These are phyloP conservation scores for Steinernema carpocapsae DNA, from an alignment of 2,888 invertebrate genomes.

Conservation along the genomic window DNA sequence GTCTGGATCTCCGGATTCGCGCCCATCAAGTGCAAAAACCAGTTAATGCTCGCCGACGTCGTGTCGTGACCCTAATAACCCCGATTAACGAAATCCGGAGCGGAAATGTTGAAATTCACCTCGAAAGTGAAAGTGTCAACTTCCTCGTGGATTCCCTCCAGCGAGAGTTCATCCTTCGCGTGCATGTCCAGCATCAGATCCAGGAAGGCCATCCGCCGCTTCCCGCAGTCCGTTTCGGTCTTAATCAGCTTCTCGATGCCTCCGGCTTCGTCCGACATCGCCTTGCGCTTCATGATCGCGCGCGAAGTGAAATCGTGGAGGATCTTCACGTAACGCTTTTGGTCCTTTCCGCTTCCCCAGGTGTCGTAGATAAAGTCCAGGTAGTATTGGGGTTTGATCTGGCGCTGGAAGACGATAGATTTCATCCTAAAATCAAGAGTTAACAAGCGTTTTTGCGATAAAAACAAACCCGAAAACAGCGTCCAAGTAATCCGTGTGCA, in stretches of 20 bases:
- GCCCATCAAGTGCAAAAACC: conserved; percentile 83
- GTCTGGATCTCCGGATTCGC: conserved; percentile 81
- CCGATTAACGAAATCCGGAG: no score
- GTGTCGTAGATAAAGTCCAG: conserved; percentile 70
- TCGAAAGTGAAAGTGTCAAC: conserved; percentile 69
- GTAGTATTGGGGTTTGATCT: conserved; percentile 71
- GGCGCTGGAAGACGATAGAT: conserved; percentile 66
- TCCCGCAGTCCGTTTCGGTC: conserved; percentile 37
- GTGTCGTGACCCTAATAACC: conserved; percentile 80
- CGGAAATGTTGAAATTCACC: conserved; percentile 43
- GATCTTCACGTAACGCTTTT: conserved; percentile 69
- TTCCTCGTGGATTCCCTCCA: conserved; percentile 67
- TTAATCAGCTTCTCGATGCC: conserved; percentile 41
- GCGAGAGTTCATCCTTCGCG: conserved; percentile 62
- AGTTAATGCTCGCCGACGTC: conserved; percentile 85
- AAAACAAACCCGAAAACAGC: conserved; percentile 60
- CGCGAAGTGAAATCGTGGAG: conserved; percentile 71
- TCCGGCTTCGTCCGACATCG: conserved; percentile 56
- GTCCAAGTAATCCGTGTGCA: conserved; percentile 63
- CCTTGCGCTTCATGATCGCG: conserved; percentile 52
- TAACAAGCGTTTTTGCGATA: no score
- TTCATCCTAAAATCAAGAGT: conserved; percentile 56
- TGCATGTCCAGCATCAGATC: conserved; percentile 71
- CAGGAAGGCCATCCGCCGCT: conserved; percentile 69
- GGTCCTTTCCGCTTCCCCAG: conserved; percentile 70